Evolutionary conservation across 2,888 invertebrate species (phyloP).

Genomic region (Cataglyphis livida): DNA sequence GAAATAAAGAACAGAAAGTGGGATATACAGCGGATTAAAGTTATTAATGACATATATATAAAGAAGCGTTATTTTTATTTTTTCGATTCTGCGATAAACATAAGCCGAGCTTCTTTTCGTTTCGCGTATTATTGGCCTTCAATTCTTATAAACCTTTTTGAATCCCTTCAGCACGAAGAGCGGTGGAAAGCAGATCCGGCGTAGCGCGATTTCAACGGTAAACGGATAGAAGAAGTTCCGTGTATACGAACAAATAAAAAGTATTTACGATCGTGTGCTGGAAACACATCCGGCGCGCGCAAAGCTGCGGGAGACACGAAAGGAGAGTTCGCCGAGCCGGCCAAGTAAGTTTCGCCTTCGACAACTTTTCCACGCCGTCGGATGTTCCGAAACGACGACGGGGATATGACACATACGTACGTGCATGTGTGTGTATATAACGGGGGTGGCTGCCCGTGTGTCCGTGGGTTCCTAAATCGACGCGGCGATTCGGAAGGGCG

Average conservation of each 20-base stretch:
- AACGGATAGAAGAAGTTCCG: constrained; percentile 54
- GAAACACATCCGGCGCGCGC: constrained; percentile 59
- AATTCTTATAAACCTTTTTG: constrained; percentile 35
- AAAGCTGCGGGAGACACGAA: constrained; percentile 55
- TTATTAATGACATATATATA: background rate
- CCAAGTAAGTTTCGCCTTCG: constrained; percentile 59
- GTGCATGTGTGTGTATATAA: constrained; percentile 1
- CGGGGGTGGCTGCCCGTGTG: constrained; percentile 3
- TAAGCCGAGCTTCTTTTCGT: constrained; percentile 5
- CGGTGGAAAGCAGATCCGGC: constrained; percentile 41
- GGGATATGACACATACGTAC: constrained; percentile 53
- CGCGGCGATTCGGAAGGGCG: constrained; percentile 45
- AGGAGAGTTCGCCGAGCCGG: constrained; percentile 43
- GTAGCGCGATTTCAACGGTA: constrained; percentile 47
- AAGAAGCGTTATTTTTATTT: background rate
- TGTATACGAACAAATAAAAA: constrained; percentile 52
- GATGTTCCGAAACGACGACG: constrained; percentile 57
- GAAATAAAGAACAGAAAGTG: background rate
- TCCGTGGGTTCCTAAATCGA: constrained; percentile 40
- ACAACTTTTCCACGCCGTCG: constrained; percentile 60
- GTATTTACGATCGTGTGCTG: constrained; percentile 59
- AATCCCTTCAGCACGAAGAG: constrained; percentile 42
- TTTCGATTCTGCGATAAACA: background rate
- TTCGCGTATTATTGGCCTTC: constrained; percentile 44
- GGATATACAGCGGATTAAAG: background rate